Evolutionary conservation across 2,888 invertebrate species (phyloP).

Genomic region (Hipparchia sbordonii): DNA sequence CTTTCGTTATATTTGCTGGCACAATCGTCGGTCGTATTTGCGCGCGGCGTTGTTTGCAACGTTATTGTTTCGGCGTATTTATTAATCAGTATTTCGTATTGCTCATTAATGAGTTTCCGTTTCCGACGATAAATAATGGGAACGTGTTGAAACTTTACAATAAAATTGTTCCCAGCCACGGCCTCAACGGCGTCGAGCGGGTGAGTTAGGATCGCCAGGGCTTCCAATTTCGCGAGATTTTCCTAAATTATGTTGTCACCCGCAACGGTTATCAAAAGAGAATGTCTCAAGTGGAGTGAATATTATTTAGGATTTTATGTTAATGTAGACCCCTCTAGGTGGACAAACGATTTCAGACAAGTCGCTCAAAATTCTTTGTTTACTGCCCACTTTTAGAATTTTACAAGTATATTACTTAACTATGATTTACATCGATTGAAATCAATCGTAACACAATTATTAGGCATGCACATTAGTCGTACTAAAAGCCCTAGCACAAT

Average conservation of each 20-base stretch:
- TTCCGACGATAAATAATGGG: slow-evolving; percentile 37
- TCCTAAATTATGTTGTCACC: background rate
- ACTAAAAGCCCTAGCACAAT: too few species aligned
- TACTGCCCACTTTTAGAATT: too few species aligned
- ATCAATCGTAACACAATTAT: too few species aligned
- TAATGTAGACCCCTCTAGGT: too few species aligned
- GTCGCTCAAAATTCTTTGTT: too few species aligned
- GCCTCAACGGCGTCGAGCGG: slow-evolving; percentile 31
- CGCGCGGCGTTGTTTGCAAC: slow-evolving; percentile 12
- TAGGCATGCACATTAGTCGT: too few species aligned
- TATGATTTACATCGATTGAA: too few species aligned
- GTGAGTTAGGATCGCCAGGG: background rate
- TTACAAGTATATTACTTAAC: too few species aligned
- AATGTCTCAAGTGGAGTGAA: too few species aligned
- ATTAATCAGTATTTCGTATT: slow-evolving; percentile 33
- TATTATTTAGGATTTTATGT: too few species aligned
- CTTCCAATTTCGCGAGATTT: background rate
- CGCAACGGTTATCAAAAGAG: too few species aligned
- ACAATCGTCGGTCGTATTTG: slow-evolving; percentile 5
- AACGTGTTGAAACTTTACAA: slow-evolving; percentile 41
- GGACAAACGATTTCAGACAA: too few species aligned
- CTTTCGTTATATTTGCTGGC: background rate
- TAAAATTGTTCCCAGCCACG: slow-evolving; percentile 32
- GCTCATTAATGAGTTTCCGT: slow-evolving; percentile 34
- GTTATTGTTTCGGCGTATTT: slow-evolving; percentile 25